Evolutionary conservation across 2,888 invertebrate genomes (phyloP).

Genomic region (Emmelina monodactyla): DNA sequence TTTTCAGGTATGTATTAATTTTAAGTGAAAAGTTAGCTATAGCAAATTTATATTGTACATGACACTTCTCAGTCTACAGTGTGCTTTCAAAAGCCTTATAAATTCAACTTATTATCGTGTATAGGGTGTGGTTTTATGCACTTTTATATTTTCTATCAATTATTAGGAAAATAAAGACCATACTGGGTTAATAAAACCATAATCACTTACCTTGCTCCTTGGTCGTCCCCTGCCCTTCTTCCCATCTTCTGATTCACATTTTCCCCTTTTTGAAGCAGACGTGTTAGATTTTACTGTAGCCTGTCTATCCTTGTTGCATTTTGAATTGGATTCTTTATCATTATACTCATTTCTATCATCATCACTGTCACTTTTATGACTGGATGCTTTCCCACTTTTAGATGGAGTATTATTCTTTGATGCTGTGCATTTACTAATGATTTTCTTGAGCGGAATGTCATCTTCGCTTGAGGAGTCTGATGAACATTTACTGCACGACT

Average conservation of each 20-base stretch:
- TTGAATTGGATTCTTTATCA: conserved; percentile 27
- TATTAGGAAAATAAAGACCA: too few species aligned
- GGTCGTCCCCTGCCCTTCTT: conserved; percentile 47
- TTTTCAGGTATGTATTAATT: too few species aligned
- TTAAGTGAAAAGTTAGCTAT: too few species aligned
- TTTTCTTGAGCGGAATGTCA: conserved; percentile 49
- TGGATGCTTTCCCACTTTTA: conserved; percentile 27
- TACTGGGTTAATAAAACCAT: too few species aligned
- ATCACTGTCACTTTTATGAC: conserved; percentile 47
- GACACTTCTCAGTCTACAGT: too few species aligned
- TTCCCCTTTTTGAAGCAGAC: too few species aligned
- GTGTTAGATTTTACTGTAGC: conserved; percentile 29
- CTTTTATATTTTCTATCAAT: too few species aligned
- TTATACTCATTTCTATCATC: conserved; percentile 31
- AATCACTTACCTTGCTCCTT: conserved; percentile 53
- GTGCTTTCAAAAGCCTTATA: too few species aligned
- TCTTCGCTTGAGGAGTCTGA: conserved; percentile 55
- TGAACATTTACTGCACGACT: conserved; percentile 58
- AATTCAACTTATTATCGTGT: too few species aligned
- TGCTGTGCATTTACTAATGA: conserved; percentile 34
- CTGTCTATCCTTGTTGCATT: conserved; percentile 42
- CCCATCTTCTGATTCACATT: conserved; percentile 24
- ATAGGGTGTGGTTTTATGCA: too few species aligned
- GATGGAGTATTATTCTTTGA: conserved; percentile 26
- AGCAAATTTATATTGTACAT: too few species aligned